Base-by-base conservation (phyloP, 2,797 vertebrate genomes). In the Chelidonichthys spinosus region DNA sequence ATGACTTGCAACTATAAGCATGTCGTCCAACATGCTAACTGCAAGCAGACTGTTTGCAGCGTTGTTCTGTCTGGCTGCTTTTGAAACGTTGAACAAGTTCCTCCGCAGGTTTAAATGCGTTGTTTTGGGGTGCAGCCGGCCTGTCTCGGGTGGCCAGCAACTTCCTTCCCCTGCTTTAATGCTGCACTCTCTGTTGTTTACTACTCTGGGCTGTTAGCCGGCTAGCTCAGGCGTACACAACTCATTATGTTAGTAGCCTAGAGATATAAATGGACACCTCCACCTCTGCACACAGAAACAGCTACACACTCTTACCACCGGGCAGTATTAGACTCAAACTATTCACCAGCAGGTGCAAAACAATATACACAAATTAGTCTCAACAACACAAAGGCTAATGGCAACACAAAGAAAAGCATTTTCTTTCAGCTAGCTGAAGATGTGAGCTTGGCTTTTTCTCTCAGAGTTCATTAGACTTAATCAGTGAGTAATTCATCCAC, bases 171-270 rank as follows among this genome's bases (percentile, higher is more conserved):
- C 37, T 14, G 18, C 44, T 25, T 63, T 37, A 6, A 11, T 17
- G 36, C 43, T 44, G 13, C 43, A 15, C 8, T 3, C 2, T 2
- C 40, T 36, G 66, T 42, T 69, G 60, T 80, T 82, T 62, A 77
- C 72, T 71, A 56, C 35, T 53, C 47, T 37, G 37, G 56, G 71
- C 58, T 32, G 55, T 18, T 76, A 64, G 74, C 80, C 42, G 37
- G 37, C 73, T 75, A 74, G 65, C 68, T 15, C 70, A 58, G 58
- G 70, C 0, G 36, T 47, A 42, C 40, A 11, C 58, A 35, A 55
- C 25, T 78, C 55, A 35, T 70, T 70, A 61, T 33, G 55, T 13
- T 25, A 13, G 55, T 53, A 6, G 53, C 81, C 72, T 35, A 4
- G 54, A 75, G 69, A 59, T 40, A 74, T 18, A 65, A 60, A 78